phyloP scores from a whole-genome alignment of 92 coral and sea anemone species.

The Palythoa heliodiscus region DNA sequence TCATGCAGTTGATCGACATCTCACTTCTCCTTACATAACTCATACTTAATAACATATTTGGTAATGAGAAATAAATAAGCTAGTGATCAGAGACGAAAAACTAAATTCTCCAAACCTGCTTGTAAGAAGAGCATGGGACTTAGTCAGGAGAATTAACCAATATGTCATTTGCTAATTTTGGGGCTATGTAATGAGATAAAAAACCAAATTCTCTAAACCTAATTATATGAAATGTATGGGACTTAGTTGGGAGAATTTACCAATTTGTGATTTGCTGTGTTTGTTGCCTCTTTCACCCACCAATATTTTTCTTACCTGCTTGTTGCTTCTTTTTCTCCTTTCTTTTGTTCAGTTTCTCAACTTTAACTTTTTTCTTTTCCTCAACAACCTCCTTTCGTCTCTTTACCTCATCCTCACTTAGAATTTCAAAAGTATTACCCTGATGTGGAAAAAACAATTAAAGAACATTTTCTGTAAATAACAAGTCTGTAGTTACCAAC shows the following conservation, averaged over 20 bases:
- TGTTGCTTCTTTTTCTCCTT: slow-evolving; percentile 84
- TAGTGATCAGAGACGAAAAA: too few species aligned
- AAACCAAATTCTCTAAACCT: too few species aligned
- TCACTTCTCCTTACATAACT: too few species aligned
- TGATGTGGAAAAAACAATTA: neutral
- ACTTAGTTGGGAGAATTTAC: neutral
- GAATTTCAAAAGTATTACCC: slow-evolving; percentile 83
- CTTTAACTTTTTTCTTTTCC: slow-evolving; percentile 65
- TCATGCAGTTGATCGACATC: too few species aligned
- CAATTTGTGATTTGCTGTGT: neutral
- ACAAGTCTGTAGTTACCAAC: slow-evolving; percentile 47
- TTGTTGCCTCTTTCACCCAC: too few species aligned
- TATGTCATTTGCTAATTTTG: too few species aligned
- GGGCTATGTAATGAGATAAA: too few species aligned
- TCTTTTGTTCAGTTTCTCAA: slow-evolving; percentile 67
- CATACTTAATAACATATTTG: too few species aligned
- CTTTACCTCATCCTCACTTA: slow-evolving; percentile 86
- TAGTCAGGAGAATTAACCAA: too few species aligned
- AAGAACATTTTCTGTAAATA: neutral
- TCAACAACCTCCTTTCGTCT: slow-evolving; percentile 76
- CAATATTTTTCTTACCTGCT: slow-evolving; percentile 61
- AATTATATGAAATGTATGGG: neutral
- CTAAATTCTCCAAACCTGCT: too few species aligned
- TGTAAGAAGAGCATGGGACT: too few species aligned
- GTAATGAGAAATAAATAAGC: too few species aligned